Conservation (phyloP, 2,113 vertebrate genomes). For the Lanius collurio region DNA sequence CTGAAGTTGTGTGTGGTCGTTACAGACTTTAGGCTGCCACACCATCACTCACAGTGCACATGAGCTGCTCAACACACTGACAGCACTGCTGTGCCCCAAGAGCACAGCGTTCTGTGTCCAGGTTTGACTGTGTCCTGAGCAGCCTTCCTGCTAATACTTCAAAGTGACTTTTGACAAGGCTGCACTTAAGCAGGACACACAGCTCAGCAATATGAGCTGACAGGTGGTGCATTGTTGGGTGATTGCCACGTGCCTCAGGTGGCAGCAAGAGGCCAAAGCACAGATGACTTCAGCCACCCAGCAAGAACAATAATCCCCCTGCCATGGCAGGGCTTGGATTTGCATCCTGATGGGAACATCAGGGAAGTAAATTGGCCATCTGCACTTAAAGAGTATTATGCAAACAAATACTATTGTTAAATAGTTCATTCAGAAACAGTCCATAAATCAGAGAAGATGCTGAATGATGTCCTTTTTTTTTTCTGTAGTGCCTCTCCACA, state of each 20-base stretch:
- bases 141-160: background rate
- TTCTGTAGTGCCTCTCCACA: background rate
- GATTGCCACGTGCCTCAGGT: constrained; percentile 1
- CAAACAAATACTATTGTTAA: constrained; percentile 1
- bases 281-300: background rate
- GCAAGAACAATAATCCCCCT: background rate
- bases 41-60: too few relatives aligned
- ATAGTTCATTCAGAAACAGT: background rate
- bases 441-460: background rate
- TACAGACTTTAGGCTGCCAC: background rate
- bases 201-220: background rate
- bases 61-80: rapidly evolving
- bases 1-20: background rate
- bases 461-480: background rate
- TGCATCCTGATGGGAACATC: background rate
- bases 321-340: background rate
- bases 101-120: background rate
- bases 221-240: background rate
- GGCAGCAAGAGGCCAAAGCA: constrained; percentile 4
- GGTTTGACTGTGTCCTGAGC: background rate
- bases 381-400: background rate
- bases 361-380: background rate
- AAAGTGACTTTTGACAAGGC: background rate
- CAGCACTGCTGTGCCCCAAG: background rate
- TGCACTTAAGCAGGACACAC: background rate